Base-by-base conservation (phyloP, 2,888 invertebrate genomes). In the Parapristionchus giblindavisi region DNA sequence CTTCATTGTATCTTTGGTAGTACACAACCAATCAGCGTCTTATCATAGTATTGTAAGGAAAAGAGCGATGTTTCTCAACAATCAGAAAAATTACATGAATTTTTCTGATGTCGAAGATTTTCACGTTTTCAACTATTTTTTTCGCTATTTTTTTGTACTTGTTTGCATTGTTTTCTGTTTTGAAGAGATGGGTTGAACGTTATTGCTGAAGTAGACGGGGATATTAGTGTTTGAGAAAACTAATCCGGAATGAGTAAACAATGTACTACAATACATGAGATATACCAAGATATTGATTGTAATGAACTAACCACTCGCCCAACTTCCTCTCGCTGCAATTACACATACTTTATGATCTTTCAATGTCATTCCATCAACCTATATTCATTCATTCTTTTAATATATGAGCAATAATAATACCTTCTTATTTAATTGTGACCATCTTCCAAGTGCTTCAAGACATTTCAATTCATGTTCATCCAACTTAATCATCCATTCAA, bases 371-470 rank as follows among this genome's bases (percentile, higher is more conserved):
- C 27, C 21, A 21, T 71, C 38, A 54, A 56, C 38, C 66, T 66
- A 32, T 5, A 51, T 24, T 32, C 70, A 11, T 21, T 38, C 58
- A 11, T 56, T 29, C 56, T n/a, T 56, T 29, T 17, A 17, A 43
- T 43, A 43, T 8, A 43, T 8, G 24, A 6, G 8, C 24, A 54
- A 60, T 14, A 60, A 29, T 51, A 48, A 27, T 21, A 83, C 80
- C 24, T 79, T 76, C 34, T 77, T 66, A 60, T 78, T 81, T 61
- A 87, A 73, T 52, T 83, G 78, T n/a, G 78, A 77, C 99, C 99
- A 99, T 89, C 98, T 96, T 0, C 97, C 98, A 0, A 99, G 90
- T 0, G 98, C 96, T 90, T 99, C 98, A 92, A 97, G 91, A 88
- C 91, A 99, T 71, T 98, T 92, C 93, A 99, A 94, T 88, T 96